phyloP scores from a whole-genome alignment of 2,888 invertebrate species.

The Noctua janthe region DNA sequence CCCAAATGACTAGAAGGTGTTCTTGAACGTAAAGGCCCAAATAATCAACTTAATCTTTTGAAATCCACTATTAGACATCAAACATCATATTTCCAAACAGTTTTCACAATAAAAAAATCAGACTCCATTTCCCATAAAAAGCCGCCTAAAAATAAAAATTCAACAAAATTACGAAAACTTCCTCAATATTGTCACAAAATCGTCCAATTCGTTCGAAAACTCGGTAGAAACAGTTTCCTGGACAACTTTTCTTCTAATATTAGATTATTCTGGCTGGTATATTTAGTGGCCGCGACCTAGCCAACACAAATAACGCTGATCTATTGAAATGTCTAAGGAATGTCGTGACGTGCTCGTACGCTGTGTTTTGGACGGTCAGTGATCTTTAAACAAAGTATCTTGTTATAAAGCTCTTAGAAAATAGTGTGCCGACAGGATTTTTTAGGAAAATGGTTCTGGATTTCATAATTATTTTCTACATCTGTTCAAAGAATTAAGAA shows the following conservation, averaged over 20 bases:
- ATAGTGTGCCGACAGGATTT: no score
- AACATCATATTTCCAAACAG: neutral
- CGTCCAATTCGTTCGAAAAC: neutral
- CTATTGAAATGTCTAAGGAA: conserved; percentile 48
- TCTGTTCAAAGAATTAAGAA: neutral
- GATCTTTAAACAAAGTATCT: conserved; percentile 11
- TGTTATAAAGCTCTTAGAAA: neutral
- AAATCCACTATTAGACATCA: neutral
- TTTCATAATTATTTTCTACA: neutral
- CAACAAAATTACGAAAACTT: neutral
- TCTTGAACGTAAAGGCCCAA: neutral
- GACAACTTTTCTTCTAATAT: conserved; percentile 25
- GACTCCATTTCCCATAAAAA: neutral
- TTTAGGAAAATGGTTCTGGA: neutral
- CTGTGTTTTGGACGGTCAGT: conserved; percentile 20
- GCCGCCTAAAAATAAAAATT: neutral
- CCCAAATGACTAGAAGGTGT: neutral
- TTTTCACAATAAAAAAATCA: neutral
- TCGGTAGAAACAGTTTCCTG: conserved; percentile 9
- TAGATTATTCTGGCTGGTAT: conserved; percentile 14
- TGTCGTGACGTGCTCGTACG: conserved; percentile 12
- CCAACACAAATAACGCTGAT: conserved; percentile 53
- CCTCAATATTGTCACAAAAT: neutral
- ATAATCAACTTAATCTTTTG: neutral
- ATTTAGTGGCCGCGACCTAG: conserved; percentile 52